Evolutionary conservation across 2,888 invertebrate species (phyloP), one percentile per base, ranked within the genome.

Genomic region (Orchestes rusci): DNA sequence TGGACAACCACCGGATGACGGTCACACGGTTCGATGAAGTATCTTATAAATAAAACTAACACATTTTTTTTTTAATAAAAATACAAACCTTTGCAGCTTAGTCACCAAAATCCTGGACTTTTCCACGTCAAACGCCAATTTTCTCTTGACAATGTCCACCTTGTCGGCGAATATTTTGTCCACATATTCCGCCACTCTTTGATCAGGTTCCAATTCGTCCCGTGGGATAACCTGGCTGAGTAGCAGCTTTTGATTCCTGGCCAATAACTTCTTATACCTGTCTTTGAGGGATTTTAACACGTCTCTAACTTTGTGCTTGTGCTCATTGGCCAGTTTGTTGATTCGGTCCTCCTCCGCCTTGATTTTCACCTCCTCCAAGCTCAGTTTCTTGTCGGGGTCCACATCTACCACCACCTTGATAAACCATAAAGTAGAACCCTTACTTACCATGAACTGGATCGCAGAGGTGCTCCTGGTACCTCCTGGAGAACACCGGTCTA

Each of bases 91-190:
- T 16, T 45, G 43, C 23, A 61, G 43, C 53, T 67, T 67, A 18
- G 52, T 51, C 58, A 66, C 61, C 13, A 71, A 75, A 3, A 84
- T 60, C 52, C 76, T 74, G 0, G 82, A 82, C 50, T 80, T 84
- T 55, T 84, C 82, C 2, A 84, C 71, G 50, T 82, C 77, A 59
- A 79, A 84, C 0, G 80, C 82, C 20, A 82, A 62, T 62, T 83
- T 83, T 29, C 76, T 70, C 16, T 72, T 70, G 1, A 84, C 77
- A 23, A 83, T 66, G 3, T 77, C 74, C 55, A 80, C 73, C 48
- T 83, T 76, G 1, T 73, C 73, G 2, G 76, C 70, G 3, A 85
- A 63, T 39, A 75, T 74, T 2, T 68, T 61, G 30, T 79, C 72
- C 39, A 84, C 73, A 43, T 82, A 77, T 10, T 68, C 66, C 0